Evolutionary conservation across 1,140 invertebrate species (phyloP), one percentile per base, ranked within the genome.

Genomic region (Drosophila pruinosa): DNA sequence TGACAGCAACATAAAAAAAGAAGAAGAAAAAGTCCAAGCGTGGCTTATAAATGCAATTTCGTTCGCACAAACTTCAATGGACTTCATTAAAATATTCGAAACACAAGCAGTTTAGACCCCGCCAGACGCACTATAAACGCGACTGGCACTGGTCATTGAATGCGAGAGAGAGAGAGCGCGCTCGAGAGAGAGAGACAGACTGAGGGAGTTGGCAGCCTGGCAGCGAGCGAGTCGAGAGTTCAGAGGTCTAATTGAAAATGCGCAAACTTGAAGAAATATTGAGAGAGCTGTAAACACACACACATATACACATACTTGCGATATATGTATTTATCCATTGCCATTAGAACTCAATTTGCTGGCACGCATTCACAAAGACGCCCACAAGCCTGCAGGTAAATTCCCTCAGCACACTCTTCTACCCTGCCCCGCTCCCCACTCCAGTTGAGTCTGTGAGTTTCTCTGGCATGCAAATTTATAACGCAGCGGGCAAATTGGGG

Each of bases 211-310:
- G 31, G 56, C 73, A 24, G 52, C 43, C 17, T 47, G 39, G 31
- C 59, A 47, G 47, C 43, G n/a, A 34, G 39, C 47, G 45, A 73
- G 58, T 65, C 22, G 56, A 43, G 74, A 77, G 85, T 85, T 89
- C 85, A 89, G 85, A 89, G 85, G 85, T 89, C 85, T 89, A 89
- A 89, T 89, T 89, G 85, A 89, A 89, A 89, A 89, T 89, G 76
- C 85, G 88, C 80, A 59, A 85, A 85, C 81, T 85, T 85, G 75
- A 81, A 86, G 61, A 71, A 86, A 81, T 85, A 85, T 85, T 85
- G 81, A 80, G 81, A 85, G 81, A 59, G 53, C 36, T 26, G 36
- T 21, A 58, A 68, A 54, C 10, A 43, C 12, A 61, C 24, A 45
- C 17, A 57, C 36, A 19, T 8, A 34, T 8, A 36, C 5, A 36